Evolutionary conservation across 2,797 vertebrate genomes (phyloP), one percentile per base, ranked within the genome.

Genomic region (Zenarchopterus dispar): DNA sequence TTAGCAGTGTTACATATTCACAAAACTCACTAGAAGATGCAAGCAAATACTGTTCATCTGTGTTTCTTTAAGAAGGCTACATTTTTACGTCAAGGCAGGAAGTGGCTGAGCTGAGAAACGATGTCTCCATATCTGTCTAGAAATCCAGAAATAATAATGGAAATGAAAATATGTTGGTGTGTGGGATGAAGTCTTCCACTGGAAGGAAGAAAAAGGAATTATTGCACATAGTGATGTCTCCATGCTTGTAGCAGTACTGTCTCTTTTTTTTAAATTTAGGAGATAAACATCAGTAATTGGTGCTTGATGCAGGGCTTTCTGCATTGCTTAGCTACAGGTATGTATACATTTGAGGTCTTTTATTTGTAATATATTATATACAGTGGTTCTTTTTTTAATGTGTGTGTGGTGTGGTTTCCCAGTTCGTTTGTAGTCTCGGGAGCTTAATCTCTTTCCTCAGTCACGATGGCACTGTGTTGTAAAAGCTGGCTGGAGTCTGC

Each of bases 221-320:
- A 89, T 90, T 84, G 76, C 80, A 75, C 56, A 72, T 60, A 73
- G 75, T 66, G 68, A 77, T 82, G 81, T 87, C 81, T 76, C 81
- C 82, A 80, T 87, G 75, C 82, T 84, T 84, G 83, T 84, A 73
- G 82, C 77, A 73, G 71, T 82, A 61, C 79, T 89, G 74, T 79
- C 66, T 86, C 77, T 89, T 67, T 89, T 88, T 90, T 88, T 87
- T 86, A n/a, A n/a, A 28, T 92, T 91, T 84, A 77, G 62, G 44
- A 88, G 89, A 92, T 91, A 90, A 77, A 62, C 77, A 91, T 90
- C 88, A 86, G 84, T 88, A 89, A 89, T 91, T 89, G 80, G 75
- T 73, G 78, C 80, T 45, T 79, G 73, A 84, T 82, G 75, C 83
- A 81, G 48, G 54, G 63, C 75, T 82, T 76, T 62, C 45, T 41